Evolutionary conservation across 2,113 vertebrate genomes (phyloP).

Genomic region (Microcebus jonahi): DNA sequence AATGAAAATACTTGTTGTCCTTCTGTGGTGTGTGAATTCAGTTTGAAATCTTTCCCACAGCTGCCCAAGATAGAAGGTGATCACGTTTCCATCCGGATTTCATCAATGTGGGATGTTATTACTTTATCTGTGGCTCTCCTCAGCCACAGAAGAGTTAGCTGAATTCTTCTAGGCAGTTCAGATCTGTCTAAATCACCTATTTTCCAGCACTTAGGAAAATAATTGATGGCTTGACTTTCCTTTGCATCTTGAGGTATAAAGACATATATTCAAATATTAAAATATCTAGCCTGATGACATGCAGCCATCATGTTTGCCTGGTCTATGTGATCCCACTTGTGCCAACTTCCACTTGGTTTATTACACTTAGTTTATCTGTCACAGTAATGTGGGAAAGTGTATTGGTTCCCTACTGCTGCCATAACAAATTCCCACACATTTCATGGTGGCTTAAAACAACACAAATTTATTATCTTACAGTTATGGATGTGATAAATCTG

Average conservation of each 20-base stretch:
- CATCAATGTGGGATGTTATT: not conserved
- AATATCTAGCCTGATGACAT: not conserved
- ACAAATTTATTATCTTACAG: not conserved
- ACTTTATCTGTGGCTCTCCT: not conserved
- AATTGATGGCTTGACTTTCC: not conserved
- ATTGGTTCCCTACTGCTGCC: not conserved
- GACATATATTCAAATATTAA: not conserved
- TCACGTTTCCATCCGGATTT: not conserved
- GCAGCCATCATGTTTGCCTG: not conserved
- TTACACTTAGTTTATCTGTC: not conserved
- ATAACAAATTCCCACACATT: not conserved
- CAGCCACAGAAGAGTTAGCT: not conserved
- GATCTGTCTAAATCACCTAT: not conserved
- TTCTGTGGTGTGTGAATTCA: not conserved
- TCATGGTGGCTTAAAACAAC: not conserved
- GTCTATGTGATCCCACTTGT: not conserved
- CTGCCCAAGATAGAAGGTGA: not conserved
- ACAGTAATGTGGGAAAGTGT: not conserved
- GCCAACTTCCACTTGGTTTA: not conserved
- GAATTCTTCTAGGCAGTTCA: not conserved
- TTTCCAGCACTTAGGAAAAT: not conserved
- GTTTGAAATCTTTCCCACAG: not conserved
- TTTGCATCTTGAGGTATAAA: not conserved
- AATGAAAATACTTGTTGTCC: not conserved
- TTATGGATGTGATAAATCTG: not conserved